Base-by-base conservation (phyloP, 37 sponge, comb jelly and placozoan species). In the Beroe ovata region DNA sequence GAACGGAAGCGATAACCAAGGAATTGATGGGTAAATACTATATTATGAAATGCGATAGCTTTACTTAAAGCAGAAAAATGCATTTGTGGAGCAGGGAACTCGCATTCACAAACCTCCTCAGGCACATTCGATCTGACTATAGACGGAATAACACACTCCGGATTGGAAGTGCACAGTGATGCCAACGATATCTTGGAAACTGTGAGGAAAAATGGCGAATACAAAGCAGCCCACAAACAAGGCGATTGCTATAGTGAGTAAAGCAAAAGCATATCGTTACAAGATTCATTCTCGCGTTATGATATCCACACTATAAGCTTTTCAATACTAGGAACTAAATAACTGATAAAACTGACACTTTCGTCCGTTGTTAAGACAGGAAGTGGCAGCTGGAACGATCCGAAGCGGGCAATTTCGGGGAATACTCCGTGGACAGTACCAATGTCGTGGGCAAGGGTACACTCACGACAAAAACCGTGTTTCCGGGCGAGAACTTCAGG, bases 51-150 rank as follows among this genome's bases (percentile, higher is more conserved):
- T n/a, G n/a, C n/a, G n/a, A n/a, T n/a, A n/a, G n/a, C n/a, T n/a
- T n/a, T n/a, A n/a, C n/a, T n/a, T n/a, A n/a, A n/a, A n/a, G n/a
- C n/a, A n/a, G n/a, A n/a, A n/a, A n/a, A n/a, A n/a, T n/a, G n/a
- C n/a, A n/a, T n/a, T n/a, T n/a, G n/a, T n/a, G n/a, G n/a, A n/a
- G n/a, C n/a, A n/a, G n/a, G n/a, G n/a, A n/a, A n/a, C n/a, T n/a
- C n/a, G n/a, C n/a, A n/a, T n/a, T n/a, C n/a, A n/a, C n/a, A n/a
- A n/a, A n/a, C n/a, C n/a, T 66, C 18, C 34, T 4, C 54, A 77
- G 84, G 84, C 14, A 77, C 84, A 14, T 77, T 77, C 33, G 84
- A 77, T 29, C 22, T 77, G 6, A 77, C 84, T 3, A 39, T 77
- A 8, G 54, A 39, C n/a, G 84, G 84, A 29, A 40, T n/a, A 2